Percentiles rank a stretch among this genome's conserved stretches.
Conservation (phyloP, 2,888 invertebrate species). For the Phengaris alcon region DNA sequence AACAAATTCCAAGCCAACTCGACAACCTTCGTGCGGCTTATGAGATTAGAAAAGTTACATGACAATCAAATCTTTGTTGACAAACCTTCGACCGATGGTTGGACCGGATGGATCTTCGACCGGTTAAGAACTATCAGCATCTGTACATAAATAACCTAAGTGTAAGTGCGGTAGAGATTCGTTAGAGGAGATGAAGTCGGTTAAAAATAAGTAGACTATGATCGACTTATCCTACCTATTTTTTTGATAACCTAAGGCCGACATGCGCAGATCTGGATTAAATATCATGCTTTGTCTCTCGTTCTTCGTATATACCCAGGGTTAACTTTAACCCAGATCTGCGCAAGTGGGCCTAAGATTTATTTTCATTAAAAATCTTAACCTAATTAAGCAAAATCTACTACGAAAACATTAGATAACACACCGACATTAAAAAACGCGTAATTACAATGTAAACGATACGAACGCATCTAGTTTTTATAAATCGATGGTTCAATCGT, state of each 20-base stretch:
- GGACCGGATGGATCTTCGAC: no score
- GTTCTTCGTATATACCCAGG: no score
- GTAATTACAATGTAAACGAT: constrained; percentile 7
- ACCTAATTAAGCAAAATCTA: no score
- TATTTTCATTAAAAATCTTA: background rate
- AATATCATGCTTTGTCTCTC: no score
- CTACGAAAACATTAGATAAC: background rate
- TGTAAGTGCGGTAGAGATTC: background rate
- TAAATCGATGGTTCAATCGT: constrained; percentile 62
- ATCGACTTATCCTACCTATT: background rate
- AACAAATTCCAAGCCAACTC: background rate
- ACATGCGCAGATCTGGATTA: no score
- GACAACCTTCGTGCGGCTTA: constrained; percentile 21
- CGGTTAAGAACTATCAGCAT: no score
- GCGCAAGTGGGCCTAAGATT: no score
- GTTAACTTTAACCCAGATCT: no score
- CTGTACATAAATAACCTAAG: background rate
- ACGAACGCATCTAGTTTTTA: constrained; percentile 18
- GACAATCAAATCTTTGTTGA: constrained; percentile 17
- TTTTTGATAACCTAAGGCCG: background rate
- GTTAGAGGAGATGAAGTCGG: no score
- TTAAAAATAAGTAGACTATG: background rate
- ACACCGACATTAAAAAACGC: background rate
- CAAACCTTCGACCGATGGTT: background rate
- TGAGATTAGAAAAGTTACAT: constrained; percentile 25